Percentiles rank a stretch among this genome's conserved stretches.
Conservation (phyloP, 2,113 vertebrate species). For the Nerophis lumbriciformis region DNA sequence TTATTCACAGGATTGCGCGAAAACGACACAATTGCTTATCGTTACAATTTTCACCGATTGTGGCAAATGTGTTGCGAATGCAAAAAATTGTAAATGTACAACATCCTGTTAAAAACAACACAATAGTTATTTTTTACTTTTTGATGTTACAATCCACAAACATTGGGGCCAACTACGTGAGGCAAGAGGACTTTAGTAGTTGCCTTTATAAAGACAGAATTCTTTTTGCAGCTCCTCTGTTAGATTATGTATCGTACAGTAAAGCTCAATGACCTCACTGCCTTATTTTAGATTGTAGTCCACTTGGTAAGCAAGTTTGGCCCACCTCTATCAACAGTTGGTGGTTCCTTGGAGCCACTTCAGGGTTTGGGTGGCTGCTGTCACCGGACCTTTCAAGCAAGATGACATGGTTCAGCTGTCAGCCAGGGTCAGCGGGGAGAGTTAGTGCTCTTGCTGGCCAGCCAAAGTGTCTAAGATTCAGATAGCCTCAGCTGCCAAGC, state of each 20-base stretch:
- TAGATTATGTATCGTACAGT: background rate
- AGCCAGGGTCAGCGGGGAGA: constrained; percentile 45
- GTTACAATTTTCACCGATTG: too few species aligned
- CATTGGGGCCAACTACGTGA: too few species aligned
- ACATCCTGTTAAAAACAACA: too few species aligned
- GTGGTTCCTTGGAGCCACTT: constrained; percentile 42
- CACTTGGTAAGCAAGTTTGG: constrained; percentile 19
- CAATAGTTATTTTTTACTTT: too few species aligned
- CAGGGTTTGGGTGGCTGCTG: constrained; percentile 48
- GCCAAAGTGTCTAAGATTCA: constrained; percentile 51
- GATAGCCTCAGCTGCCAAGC: constrained; percentile 65
- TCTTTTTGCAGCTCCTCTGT: background rate
- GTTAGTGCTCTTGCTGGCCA: constrained; percentile 17
- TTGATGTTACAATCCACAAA: too few species aligned
- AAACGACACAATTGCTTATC: too few species aligned
- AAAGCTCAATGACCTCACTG: background rate
- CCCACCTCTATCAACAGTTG: constrained; percentile 46
- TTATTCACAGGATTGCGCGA: too few species aligned
- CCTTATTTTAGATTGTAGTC: constrained; percentile 32
- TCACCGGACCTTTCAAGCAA: constrained; percentile 56
- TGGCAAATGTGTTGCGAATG: too few species aligned
- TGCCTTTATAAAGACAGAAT: background rate
- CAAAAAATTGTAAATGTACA: too few species aligned
- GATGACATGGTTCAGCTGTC: constrained; percentile 63
- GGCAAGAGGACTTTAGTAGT: background rate